Base-by-base conservation (phyloP, 2,888 invertebrate species). In the Celastrina argiolus region DNA sequence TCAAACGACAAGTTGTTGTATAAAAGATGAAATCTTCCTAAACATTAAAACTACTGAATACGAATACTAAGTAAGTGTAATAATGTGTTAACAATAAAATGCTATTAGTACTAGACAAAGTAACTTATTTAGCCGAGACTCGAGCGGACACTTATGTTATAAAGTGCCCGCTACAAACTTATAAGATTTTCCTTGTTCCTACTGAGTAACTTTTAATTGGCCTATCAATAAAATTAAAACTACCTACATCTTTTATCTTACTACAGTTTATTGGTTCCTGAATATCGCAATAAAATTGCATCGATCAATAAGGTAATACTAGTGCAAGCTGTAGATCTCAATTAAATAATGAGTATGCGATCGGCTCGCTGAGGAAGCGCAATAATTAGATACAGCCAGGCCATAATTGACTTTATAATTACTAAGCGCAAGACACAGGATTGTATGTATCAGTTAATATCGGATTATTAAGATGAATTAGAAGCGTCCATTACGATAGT, bases 391-490 rank as follows among this genome's bases (percentile, higher is more conserved):
- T 22, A 39, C 22, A 12, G 34, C 12, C 39, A 39, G 18, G 61
- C 39, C 61, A 18, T 61, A 61, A 61, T 61, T 61, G 61, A 39
- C 61, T 39, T 61, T 61, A 61, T 39, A 61, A 61, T 61, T 61
- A 18, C 61, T 18, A 34, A 39, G 61, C 39, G 2, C 22, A 61
- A 61, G 61, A 39, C 61, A 22, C 18, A 12, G 22, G 18, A 61
- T 61, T 22, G 39, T 36, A 61, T 14, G 61, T 6, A 39, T 36
- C 18, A 36, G 22, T 22, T 39, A 39, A 36, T 61, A 39, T 61
- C 36, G 36, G 61, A 36, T 39, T 39, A 61, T 61, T 61, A 39
- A 26, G 39, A 61, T 26, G 39, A 22, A 59, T 61, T 39, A 22
- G 61, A 61, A 61, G 36, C 12, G 36, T 36, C 12, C 61, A 61